Evolutionary conservation across 2,113 vertebrate species (phyloP), one percentile per base, ranked within the genome.

Genomic region (Heterotilapia buettikoferi): DNA sequence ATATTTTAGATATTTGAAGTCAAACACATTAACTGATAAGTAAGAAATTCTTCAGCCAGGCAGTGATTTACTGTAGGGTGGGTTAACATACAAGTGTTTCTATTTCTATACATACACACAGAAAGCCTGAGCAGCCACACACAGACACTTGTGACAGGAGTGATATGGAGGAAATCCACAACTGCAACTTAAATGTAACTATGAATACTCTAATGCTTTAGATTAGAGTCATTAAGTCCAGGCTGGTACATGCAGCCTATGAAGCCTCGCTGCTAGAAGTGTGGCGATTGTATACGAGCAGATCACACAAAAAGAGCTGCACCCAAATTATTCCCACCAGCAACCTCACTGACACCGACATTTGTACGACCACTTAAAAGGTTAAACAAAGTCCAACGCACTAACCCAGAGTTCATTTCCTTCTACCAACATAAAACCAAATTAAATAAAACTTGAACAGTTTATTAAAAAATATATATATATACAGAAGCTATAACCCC

Each of bases 111-210:
- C 13, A 26, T 29, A 2, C 14, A 12, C 6, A 78, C 38, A 43
- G n/a, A 71, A 43, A 43, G 12, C n/a, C 66, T 43, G 36, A 43
- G 5, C 2, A 71, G n/a, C 66, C 21, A 71, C 66, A 71, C 66
- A 26, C 33, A 21, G 66, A 24, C n/a, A 43, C 38, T 71, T 71
- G 36, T 43, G n/a, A 43, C 12, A 43, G n/a, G 66, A 71, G n/a
- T 43, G 66, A 71, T 43, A 71, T 71, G n/a, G 66, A 71, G 38
- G 66, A 71, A 71, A 43, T 43, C 36, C 38, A 71, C 21, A 50
- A 11, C 24, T 29, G 24, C 43, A 76, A 18, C 24, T 26, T 50
- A 76, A 12, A 12, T 31, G 24, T 3, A 31, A 26, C 40, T 73
- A 45, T 76, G 9, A 47, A 76, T 29, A 76, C 14, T 47, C 9